Percentiles rank a stretch among this genome's conserved stretches.
Conservation (phyloP, 2,113 vertebrate species). For the Parotia lawesii region DNA sequence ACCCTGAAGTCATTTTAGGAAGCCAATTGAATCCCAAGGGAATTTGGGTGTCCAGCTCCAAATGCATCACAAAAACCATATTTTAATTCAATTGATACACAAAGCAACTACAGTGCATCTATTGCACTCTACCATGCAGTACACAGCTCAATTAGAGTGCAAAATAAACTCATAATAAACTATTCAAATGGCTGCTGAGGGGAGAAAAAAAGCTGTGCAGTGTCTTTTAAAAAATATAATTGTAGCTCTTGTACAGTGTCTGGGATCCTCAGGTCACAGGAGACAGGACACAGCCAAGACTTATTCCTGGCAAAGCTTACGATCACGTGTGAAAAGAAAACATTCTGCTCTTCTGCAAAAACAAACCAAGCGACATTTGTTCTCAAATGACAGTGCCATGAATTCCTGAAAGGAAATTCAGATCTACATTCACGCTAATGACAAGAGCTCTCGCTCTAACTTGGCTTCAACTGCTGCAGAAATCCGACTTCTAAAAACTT, state of each 20-base stretch:
- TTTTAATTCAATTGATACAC: not conserved
- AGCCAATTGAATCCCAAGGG: not conserved
- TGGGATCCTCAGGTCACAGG: not conserved
- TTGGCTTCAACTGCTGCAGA: not conserved
- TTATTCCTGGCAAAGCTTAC: conserved; percentile 11
- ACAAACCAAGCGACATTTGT: not conserved
- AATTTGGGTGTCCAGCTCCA: not conserved
- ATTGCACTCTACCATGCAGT: not conserved
- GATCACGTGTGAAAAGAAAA: conserved; percentile 25
- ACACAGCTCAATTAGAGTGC: not conserved
- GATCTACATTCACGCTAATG: not conserved
- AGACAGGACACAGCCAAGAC: not conserved
- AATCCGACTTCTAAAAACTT: not conserved
- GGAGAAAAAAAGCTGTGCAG: not conserved
- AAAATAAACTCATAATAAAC: not conserved
- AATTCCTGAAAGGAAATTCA: not conserved
- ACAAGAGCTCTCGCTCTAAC: not conserved
- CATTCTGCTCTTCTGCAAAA: conserved; percentile 1
- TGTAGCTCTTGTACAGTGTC: not conserved
- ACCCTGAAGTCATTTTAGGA: not conserved
- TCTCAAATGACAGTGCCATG: not conserved
- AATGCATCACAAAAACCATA: not conserved
- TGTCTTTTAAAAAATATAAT: not conserved
- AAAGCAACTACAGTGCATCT: not conserved
- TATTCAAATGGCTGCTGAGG: not conserved